A percentile compares a stretch with the other conserved stretches of the same genome.
phyloP scores from a whole-genome alignment of 2,888 invertebrate genomes.

The Omphaloscelis lunosa region DNA sequence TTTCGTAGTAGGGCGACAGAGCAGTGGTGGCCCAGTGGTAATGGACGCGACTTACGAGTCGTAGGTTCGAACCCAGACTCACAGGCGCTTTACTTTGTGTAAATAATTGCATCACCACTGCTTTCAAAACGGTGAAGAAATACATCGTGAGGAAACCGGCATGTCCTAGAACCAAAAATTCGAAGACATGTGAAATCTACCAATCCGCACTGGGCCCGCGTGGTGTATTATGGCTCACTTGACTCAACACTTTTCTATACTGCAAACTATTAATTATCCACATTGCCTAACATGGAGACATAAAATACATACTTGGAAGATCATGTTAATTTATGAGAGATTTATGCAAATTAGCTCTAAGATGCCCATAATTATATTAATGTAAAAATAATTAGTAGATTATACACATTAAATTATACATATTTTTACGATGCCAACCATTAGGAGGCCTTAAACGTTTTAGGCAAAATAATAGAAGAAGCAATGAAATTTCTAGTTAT shows the following conservation, averaged over 20 bases:
- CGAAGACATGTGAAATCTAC: too few species aligned
- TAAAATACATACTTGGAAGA: background rate
- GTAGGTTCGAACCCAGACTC: too few species aligned
- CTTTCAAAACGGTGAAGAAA: too few species aligned
- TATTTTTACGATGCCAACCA: constrained; percentile 38
- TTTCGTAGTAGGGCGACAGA: background rate
- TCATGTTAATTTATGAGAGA: constrained; percentile 44
- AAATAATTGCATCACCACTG: too few species aligned
- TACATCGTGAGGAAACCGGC: too few species aligned
- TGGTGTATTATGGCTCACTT: too few species aligned
- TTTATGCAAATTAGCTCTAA: constrained; percentile 56
- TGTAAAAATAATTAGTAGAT: constrained; percentile 50
- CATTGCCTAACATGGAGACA: background rate
- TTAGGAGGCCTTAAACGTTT: background rate
- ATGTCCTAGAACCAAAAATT: too few species aligned
- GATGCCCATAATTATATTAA: constrained; percentile 47
- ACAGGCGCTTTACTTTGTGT: too few species aligned
- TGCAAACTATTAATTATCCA: background rate
- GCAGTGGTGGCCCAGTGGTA: too few species aligned
- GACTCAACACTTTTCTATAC: too few species aligned
- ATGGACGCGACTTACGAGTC: too few species aligned
- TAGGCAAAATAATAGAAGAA: background rate
- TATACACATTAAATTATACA: constrained; percentile 28
- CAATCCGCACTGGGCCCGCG: too few species aligned
- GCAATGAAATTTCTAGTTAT: background rate